phyloP scores from a whole-genome alignment of 2,888 invertebrate species.

The Drosophila tanythrix region DNA sequence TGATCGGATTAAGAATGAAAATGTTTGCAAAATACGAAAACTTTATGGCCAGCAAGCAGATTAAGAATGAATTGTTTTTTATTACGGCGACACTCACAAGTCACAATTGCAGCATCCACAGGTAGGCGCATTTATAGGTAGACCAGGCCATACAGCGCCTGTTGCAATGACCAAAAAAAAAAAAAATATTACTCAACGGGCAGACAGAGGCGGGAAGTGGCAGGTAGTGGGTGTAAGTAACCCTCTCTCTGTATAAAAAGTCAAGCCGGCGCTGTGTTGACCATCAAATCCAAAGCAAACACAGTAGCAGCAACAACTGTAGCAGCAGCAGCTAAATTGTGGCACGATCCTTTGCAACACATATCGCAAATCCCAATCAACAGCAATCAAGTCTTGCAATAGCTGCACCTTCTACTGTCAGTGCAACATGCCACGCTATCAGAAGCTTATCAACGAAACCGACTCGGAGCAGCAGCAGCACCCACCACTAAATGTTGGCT shows the following conservation, averaged over 20 bases:
- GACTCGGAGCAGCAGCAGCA: constrained; percentile 24
- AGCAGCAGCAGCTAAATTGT: constrained; percentile 17
- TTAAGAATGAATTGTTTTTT: constrained; percentile 81
- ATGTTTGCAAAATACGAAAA: constrained; percentile 72
- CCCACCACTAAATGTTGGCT: constrained; percentile 55
- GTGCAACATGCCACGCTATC: constrained; percentile 63
- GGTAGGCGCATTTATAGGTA: constrained; percentile 19
- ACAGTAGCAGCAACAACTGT: constrained; percentile 5
- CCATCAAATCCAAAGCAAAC: constrained; percentile 56
- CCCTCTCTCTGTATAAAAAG: constrained; percentile 46
- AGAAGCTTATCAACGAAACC: constrained; percentile 62
- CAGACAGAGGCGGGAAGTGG: neutral
- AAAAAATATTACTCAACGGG: constrained; percentile 3
- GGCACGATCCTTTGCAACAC: neutral
- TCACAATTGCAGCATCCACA: constrained; percentile 39
- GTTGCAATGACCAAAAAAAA: constrained; percentile 13
- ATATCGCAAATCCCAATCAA: constrained; percentile 9
- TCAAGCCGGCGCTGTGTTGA: neutral
- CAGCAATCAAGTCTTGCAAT: constrained; percentile 9
- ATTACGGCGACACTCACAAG: constrained; percentile 58
- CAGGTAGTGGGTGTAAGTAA: neutral
- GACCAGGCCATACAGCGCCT: too few relatives aligned
- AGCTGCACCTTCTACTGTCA: neutral
- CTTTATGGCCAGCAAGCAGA: constrained; percentile 62
- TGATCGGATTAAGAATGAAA: constrained; percentile 74